Evolutionary conservation across 2,888 invertebrate genomes (phyloP).

Genomic region (Oscheius myriophilus): DNA sequence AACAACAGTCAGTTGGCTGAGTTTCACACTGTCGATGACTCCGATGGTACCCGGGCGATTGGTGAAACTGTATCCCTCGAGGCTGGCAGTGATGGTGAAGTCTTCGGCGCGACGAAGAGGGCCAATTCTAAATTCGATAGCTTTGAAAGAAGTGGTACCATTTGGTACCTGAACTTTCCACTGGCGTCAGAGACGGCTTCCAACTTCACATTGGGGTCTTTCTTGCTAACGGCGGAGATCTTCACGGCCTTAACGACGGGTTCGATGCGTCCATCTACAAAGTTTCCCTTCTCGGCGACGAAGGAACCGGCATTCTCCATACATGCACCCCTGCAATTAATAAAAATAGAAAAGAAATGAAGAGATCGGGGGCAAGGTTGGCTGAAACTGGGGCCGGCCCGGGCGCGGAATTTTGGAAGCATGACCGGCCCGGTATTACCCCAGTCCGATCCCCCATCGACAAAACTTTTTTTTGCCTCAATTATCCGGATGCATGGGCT

Average conservation of each 20-base stretch:
- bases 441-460: too few relatives aligned
- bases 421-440: too few relatives aligned
- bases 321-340: conserved; percentile 43
- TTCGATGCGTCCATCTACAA: conserved; percentile 77
- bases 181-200: conserved; percentile 76
- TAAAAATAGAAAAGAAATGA: too few relatives aligned
- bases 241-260: conserved; percentile 75
- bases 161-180: conserved; percentile 78
- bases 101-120: conserved; percentile 82
- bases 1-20: conserved; percentile 79
- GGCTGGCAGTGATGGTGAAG: conserved; percentile 81
- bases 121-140: conserved; percentile 74
- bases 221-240: conserved; percentile 49
- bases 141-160: not conserved
- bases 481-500: too few relatives aligned
- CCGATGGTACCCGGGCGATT: conserved; percentile 76
- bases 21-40: conserved; percentile 84
- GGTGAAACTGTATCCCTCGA: conserved; percentile 49
- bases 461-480: too few relatives aligned
- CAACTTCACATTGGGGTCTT: conserved; percentile 63
- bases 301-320: conserved; percentile 44
- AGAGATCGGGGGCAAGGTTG: too few relatives aligned
- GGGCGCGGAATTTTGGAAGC: too few relatives aligned
- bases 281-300: conserved; percentile 73
- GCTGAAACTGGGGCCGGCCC: too few relatives aligned